Conservation (phyloP, 2,888 invertebrate species). For the Dicycla oo region DNA sequence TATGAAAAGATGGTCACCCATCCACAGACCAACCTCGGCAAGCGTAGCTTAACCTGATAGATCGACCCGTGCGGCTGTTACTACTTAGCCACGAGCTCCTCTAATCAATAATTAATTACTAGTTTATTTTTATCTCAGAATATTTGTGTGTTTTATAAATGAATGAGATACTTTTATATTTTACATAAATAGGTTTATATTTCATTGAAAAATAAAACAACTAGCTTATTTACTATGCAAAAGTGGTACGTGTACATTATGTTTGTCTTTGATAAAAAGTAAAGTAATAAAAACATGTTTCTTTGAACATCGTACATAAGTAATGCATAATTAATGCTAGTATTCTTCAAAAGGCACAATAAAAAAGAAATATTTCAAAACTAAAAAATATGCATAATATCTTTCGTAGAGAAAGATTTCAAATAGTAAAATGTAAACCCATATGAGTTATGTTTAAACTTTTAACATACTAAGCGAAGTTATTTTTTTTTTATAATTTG, state of each 20-base stretch:
- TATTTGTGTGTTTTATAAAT: background rate
- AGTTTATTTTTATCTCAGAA: background rate
- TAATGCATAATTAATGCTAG: conserved; percentile 22
- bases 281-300: conserved; percentile 1
- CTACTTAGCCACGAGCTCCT: too few relatives aligned
- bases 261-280: conserved; percentile 15
- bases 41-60: too few relatives aligned
- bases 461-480: background rate
- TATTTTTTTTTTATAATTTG: background rate
- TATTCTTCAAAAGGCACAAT: background rate
- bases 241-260: background rate
- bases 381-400: too few relatives aligned
- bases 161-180: background rate
- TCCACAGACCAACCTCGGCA: too few relatives aligned
- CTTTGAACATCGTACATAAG: background rate
- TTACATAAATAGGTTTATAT: background rate
- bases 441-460: background rate
- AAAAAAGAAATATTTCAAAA: background rate
- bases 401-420: background rate
- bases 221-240: conserved; percentile 11
- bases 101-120: conserved; percentile 12
- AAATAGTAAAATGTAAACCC: background rate
- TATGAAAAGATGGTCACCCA: too few relatives aligned
- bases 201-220: conserved; percentile 9
- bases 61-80: too few relatives aligned